These are phyloP conservation scores for Penaeus indicus DNA, from an alignment of 1,140 invertebrate species.

Conservation along the genomic window DNA sequence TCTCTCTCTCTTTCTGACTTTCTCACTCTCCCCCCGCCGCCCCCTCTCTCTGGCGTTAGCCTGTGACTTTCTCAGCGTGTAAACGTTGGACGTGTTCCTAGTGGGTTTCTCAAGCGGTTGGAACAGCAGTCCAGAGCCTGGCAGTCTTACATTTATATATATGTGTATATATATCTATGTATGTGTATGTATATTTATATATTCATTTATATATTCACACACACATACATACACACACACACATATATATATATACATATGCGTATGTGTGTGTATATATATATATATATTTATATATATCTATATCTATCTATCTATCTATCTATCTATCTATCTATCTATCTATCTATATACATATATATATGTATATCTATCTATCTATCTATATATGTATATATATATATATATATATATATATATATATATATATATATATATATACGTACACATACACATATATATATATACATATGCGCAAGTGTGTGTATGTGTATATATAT, in stretches of 20 bases:
- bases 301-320: neutral
- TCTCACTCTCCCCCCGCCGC: too few relatives aligned
- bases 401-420: slow-evolving; percentile 11
- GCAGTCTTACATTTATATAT: slow-evolving; percentile 16
- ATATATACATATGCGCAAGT: slow-evolving; percentile 44
- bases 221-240: too few relatives aligned
- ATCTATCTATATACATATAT: slow-evolving; percentile 31
- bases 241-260: too few relatives aligned
- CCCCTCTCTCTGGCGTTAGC: too few relatives aligned
- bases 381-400: neutral
- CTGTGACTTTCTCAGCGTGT: too few relatives aligned
- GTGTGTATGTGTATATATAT: slow-evolving; percentile 35
- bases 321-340: neutral
- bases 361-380: neutral
- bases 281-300: too few relatives aligned
- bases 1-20: too few relatives aligned
- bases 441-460: slow-evolving; percentile 42
- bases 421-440: slow-evolving; percentile 45
- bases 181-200: slow-evolving; percentile 22
- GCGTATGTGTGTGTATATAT: too few relatives aligned
- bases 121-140: too few relatives aligned
- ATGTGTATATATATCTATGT: slow-evolving; percentile 28
- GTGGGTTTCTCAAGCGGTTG: too few relatives aligned
- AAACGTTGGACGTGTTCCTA: too few relatives aligned
- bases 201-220: neutral